Conservation (phyloP, 2,113 vertebrate species). For the Sinocyclocheilus grahami region DNA sequence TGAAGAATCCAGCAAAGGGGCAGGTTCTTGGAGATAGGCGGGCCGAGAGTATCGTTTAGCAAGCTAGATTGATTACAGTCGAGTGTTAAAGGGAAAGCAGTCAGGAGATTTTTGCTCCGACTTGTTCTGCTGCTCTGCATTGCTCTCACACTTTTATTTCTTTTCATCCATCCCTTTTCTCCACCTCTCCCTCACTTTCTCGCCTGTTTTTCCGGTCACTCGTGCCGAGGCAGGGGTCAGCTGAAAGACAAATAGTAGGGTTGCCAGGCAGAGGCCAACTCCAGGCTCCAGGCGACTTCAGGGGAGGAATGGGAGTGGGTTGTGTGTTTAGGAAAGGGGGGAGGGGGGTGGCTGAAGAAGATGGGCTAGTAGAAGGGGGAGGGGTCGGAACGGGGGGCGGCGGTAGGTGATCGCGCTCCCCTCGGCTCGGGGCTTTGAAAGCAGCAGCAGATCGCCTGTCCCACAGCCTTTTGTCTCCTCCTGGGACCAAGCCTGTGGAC, state of each 20-base stretch:
- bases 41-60: constrained; percentile 86
- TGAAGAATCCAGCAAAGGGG: constrained; percentile 58
- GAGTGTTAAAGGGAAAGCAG: constrained; percentile 95
- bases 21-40: constrained; percentile 73
- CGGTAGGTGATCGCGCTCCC: constrained; percentile 59
- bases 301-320: constrained; percentile 63
- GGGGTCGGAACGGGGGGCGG: constrained; percentile 52
- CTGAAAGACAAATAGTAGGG: constrained; percentile 86
- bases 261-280: constrained; percentile 62
- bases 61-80: constrained; percentile 93
- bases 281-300: constrained; percentile 55
- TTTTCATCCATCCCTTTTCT: constrained; percentile 21
- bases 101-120: constrained; percentile 84
- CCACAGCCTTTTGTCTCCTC: constrained; percentile 78
- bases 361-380: constrained; percentile 67
- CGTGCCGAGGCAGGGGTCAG: constrained; percentile 81
- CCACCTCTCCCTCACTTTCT: constrained; percentile 38
- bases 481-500: constrained; percentile 72
- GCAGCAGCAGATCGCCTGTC: constrained; percentile 72
- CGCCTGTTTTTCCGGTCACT: constrained; percentile 47
- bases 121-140: constrained; percentile 68
- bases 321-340: constrained; percentile 59
- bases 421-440: constrained; percentile 64
- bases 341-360: constrained; percentile 67
- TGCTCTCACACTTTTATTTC: constrained; percentile 52